Base-by-base conservation (phyloP, 2,797 vertebrate species). In the Delichon dasypus region DNA sequence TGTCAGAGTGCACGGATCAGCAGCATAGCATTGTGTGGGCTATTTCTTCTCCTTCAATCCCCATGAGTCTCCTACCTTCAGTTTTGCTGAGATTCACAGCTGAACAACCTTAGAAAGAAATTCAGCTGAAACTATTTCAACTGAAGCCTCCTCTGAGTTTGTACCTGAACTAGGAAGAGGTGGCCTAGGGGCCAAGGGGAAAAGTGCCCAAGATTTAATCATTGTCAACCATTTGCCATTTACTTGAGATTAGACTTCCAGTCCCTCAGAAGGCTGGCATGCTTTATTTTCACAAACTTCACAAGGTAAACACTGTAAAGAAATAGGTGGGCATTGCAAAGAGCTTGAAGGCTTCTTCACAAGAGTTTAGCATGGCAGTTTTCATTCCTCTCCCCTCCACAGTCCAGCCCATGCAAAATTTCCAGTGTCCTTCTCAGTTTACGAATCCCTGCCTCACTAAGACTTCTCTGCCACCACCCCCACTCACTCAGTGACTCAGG, bases 401-500 rank as follows among this genome's bases (percentile, higher is more conserved):
- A 75, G 23, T 12, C 50, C 62, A 88, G 38, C 22, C 76, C 73
- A 38, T 88, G 45, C 30, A 82, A 65, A 65, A 50, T 75, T 90
- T 89, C 64, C 80, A 84, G 30, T 77, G 88, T 85, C 77, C 53
- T 81, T 79, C 57, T 60, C 34, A 71, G 71, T 91, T 89, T 78
- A 74, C 29, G 30, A 72, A 93, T 91, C 68, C 27, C 42, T 95
- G 60, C 54, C 84, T 78, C 17, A 18, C 61, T 57, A 58, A 93
- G 92, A 36, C 51, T 95, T 82, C 48, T 77, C 66, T 92, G 73
- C 58, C 88, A 74, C 88, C 93, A 92, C 96, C 84, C 61, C 93
- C 93, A 94, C 78, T 95, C 87, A 51, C 64, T 92, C 93, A 70
- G 36, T 97, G 97, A 97, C 93, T 97, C 97, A 97, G 93, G 77